Percentiles rank a stretch among this genome's conserved stretches.
These are phyloP conservation scores for Gymnobelideus leadbeateri DNA, from an alignment of 2,113 vertebrate species.

Conservation along the genomic window DNA sequence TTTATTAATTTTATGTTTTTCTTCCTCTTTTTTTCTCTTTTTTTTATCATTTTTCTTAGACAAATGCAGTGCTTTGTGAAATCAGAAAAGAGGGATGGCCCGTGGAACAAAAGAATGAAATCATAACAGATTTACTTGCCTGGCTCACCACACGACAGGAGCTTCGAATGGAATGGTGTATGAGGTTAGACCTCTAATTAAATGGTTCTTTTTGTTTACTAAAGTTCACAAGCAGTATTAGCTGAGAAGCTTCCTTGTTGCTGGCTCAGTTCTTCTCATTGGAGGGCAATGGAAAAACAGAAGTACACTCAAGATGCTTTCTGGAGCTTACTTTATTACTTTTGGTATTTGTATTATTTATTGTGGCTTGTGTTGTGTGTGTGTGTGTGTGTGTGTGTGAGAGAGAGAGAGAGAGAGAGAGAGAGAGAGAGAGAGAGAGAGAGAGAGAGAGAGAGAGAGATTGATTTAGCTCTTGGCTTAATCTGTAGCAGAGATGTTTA, in stretches of 20 bases:
- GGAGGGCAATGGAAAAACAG: neutral
- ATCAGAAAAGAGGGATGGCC: constrained; percentile 81
- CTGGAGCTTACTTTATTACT: constrained; percentile 29
- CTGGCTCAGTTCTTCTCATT: neutral
- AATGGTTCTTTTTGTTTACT: neutral
- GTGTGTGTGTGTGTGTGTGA: neutral
- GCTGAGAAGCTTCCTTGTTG: neutral
- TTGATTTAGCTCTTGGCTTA: neutral
- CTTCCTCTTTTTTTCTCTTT: constrained; percentile 81
- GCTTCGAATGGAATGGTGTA: constrained; percentile 93
- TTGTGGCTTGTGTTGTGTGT: neutral
- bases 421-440: neutral
- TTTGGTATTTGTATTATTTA: neutral
- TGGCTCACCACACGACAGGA: constrained; percentile 91
- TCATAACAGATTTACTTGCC: constrained; percentile 87
- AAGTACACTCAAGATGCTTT: constrained; percentile 7
- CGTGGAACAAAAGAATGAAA: constrained; percentile 85
- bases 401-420: too few relatives aligned
- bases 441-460: too few relatives aligned
- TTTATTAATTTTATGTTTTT: constrained; percentile 88
- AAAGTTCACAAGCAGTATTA: neutral
- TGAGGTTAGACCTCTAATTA: constrained; percentile 87
- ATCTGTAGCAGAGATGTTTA: neutral
- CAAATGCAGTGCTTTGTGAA: constrained; percentile 87
- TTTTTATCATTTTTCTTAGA: constrained; percentile 85